Evolutionary conservation across 37 sponge, comb jelly and placozoan species (phyloP).

Genomic region (Aplysina aerophoba): DNA sequence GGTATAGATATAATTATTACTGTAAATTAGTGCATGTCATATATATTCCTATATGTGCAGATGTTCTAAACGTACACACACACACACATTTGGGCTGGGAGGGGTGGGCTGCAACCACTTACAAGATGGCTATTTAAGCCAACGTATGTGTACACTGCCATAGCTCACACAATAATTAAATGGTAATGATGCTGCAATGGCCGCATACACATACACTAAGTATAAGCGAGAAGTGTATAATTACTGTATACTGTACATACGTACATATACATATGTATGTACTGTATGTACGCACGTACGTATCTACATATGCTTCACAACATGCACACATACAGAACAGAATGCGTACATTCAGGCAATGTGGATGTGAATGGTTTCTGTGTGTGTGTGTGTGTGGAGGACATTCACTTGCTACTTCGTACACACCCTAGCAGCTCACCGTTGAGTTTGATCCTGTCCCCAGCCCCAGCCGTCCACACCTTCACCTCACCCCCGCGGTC

Average conservation of each 20-base stretch:
- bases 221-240: too few species aligned
- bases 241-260: too few species aligned
- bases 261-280: not conserved
- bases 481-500: conserved; percentile 77
- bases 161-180: too few species aligned
- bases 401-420: too few species aligned
- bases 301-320: not conserved
- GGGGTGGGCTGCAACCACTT: too few species aligned
- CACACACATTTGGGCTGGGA: not conserved
- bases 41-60: too few species aligned
- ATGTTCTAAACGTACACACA: not conserved
- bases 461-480: conserved; percentile 54
- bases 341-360: not conserved
- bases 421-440: not conserved
- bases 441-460: conserved; percentile 41
- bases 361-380: not conserved
- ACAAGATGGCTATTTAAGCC: too few species aligned
- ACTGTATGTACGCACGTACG: not conserved
- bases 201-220: too few species aligned
- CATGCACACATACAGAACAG: not conserved
- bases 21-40: not conserved
- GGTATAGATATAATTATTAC: not conserved
- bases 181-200: too few species aligned
- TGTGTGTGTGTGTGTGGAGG: conserved; percentile 10
- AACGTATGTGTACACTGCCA: too few species aligned